Conservation (phyloP, 1,140 invertebrate species). For the Bilobella aurantiaca region DNA sequence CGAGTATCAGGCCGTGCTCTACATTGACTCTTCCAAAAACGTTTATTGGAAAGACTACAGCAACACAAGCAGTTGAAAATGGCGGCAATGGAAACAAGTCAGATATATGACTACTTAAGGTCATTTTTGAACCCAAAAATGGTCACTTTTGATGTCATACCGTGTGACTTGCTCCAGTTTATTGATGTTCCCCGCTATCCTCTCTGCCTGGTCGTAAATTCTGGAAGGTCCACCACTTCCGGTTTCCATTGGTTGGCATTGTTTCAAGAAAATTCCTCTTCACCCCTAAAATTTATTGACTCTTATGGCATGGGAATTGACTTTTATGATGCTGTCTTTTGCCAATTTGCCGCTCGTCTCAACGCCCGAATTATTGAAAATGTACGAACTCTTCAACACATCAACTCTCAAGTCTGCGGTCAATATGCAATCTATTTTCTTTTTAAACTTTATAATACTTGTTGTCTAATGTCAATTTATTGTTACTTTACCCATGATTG, state of each 20-base stretch:
- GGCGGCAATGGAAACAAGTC: background rate
- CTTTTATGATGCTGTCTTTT: background rate
- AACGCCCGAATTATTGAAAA: background rate
- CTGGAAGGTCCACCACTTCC: background rate
- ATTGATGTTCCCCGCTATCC: background rate
- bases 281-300: background rate
- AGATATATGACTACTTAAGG: constrained; percentile 5
- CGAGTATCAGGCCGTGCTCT: constrained; percentile 23
- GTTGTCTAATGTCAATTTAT: background rate
- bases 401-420: background rate
- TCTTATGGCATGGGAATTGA: background rate
- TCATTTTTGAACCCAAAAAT: background rate
- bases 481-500: background rate
- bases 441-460: background rate
- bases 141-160: background rate
- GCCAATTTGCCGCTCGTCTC: background rate
- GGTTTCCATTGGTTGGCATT: constrained; percentile 1
- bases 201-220: background rate
- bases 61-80: background rate
- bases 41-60: constrained; percentile 14
- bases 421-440: background rate
- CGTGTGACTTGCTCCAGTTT: background rate
- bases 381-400: background rate
- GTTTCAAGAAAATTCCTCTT: background rate
- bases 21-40: constrained; percentile 17